phyloP scores from a whole-genome alignment of 2,113 vertebrate genomes.

The Halcyon senegalensis region DNA sequence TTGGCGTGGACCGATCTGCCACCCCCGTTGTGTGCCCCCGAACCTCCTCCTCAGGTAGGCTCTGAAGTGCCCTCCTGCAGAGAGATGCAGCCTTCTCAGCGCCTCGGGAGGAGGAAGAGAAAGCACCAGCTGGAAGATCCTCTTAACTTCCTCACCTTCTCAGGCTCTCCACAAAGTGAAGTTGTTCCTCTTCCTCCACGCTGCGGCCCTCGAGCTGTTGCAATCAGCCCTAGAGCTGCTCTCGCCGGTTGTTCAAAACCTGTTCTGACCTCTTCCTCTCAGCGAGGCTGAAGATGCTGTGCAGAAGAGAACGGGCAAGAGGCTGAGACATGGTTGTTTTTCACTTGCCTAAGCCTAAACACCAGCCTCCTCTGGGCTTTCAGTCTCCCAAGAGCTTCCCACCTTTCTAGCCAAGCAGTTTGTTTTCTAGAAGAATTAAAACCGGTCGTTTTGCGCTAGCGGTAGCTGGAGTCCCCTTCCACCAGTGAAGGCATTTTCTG shows the following conservation, averaged over 20 bases:
- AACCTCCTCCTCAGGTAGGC: background rate
- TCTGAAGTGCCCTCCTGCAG: background rate
- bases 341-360: background rate
- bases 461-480: background rate
- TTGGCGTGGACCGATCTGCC: background rate
- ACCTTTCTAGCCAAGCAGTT: background rate
- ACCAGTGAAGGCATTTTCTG: background rate
- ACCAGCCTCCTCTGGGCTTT: background rate
- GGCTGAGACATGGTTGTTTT: background rate
- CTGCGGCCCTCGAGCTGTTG: background rate
- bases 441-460: background rate
- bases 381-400: slow-evolving; percentile 25
- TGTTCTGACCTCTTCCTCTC: fast-evolving
- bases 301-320: background rate
- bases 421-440: background rate
- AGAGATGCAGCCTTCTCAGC: background rate
- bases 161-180: background rate
- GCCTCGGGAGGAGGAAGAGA: background rate
- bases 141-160: background rate
- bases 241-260: background rate
- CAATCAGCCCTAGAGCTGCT: background rate
- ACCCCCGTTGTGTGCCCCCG: fast-evolving
- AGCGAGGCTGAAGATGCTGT: background rate
- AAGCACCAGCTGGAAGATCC: background rate
- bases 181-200: background rate